These are phyloP conservation scores for Aethes cnicana DNA, from an alignment of 2,888 invertebrate genomes.

Conservation along the genomic window DNA sequence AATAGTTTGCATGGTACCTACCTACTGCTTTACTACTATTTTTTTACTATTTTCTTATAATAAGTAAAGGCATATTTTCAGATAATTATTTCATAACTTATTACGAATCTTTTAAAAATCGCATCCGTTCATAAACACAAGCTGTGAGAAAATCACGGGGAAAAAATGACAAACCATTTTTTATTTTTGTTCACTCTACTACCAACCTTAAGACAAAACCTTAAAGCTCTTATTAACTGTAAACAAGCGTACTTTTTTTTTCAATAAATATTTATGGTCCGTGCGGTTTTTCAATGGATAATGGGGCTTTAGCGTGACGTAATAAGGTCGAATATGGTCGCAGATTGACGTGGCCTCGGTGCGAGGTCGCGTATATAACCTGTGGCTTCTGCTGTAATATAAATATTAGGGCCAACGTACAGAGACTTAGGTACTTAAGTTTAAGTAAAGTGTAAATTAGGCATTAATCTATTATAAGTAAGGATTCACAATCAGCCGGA, in stretches of 20 bases:
- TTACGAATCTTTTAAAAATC: neutral
- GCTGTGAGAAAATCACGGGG: neutral
- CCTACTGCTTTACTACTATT: no score
- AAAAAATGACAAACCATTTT: neutral
- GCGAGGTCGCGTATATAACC: slow-evolving; percentile 46
- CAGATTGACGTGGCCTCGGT: slow-evolving; percentile 40
- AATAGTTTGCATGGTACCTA: no score
- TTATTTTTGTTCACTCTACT: neutral
- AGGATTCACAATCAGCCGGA: no score
- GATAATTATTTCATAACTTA: no score
- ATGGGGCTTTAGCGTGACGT: slow-evolving; percentile 32
- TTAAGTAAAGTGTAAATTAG: no score
- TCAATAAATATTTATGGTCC: neutral
- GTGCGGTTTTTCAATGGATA: slow-evolving; percentile 30
- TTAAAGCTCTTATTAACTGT: neutral
- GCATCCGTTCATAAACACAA: neutral
- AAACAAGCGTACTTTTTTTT: neutral
- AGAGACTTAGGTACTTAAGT: no score
- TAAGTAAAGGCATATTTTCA: no score
- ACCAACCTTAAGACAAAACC: neutral
- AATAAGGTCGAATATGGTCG: slow-evolving; percentile 34
- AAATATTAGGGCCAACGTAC: neutral
- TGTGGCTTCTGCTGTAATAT: slow-evolving; percentile 41
- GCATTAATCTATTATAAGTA: no score
- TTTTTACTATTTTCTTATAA: no score